A percentile compares a stretch with the other conserved stretches of the same genome.
Evolutionary conservation across 2,113 vertebrate genomes (phyloP).

Genomic region (Eupsittula cactorum): DNA sequence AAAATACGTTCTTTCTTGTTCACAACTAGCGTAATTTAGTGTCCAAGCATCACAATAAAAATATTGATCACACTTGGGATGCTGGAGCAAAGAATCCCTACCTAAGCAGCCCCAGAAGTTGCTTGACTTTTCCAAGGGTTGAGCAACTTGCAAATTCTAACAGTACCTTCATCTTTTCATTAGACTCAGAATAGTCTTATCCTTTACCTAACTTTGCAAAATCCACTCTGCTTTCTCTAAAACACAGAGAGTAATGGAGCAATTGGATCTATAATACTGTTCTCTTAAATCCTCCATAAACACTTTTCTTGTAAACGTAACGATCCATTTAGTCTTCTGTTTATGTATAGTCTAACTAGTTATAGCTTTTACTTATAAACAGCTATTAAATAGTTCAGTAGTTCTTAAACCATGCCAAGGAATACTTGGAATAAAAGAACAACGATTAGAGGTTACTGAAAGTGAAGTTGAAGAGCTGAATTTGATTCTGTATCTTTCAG

Average conservation of each 20-base stretch:
- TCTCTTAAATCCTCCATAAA: slow-evolving; percentile 19
- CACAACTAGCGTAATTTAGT: neutral
- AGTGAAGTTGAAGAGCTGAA: slow-evolving; percentile 63
- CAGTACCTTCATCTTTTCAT: neutral
- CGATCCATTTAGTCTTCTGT: neutral
- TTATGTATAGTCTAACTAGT: slow-evolving; percentile 31
- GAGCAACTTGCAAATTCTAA: neutral
- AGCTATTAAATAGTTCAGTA: slow-evolving; percentile 61
- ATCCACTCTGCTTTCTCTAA: neutral
- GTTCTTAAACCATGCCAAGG: slow-evolving; percentile 66
- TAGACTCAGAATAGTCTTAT: neutral
- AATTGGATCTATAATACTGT: neutral
- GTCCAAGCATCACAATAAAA: neutral
- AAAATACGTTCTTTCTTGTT: neutral
- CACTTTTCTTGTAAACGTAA: neutral
- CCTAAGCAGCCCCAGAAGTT: neutral
- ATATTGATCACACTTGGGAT: neutral
- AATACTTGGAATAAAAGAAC: slow-evolving; percentile 74
- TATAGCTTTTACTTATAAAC: slow-evolving; percentile 33
- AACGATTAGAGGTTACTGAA: slow-evolving; percentile 68
- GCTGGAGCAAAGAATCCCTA: neutral
- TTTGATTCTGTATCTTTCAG: slow-evolving; percentile 60
- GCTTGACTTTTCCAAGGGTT: neutral
- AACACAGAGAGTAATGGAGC: neutral
- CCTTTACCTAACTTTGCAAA: neutral